Conservation (phyloP, 2,797 vertebrate genomes). For the Diplodus sargus region DNA sequence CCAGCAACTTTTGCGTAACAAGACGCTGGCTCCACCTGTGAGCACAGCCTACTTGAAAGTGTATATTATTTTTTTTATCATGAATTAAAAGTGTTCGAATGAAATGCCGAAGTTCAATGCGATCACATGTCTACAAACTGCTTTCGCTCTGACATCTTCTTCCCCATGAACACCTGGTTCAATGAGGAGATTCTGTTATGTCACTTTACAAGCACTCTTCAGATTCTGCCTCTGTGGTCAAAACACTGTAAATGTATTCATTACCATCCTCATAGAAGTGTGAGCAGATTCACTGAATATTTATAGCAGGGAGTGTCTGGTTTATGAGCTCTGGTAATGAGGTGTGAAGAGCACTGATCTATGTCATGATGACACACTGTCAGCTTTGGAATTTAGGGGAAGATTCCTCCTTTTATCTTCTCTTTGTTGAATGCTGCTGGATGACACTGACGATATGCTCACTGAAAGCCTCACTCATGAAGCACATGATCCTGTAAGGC, state of each 20-base stretch:
- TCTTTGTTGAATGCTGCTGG: constrained; percentile 37
- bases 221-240: background rate
- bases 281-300: constrained; percentile 55
- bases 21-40: too few relatives aligned
- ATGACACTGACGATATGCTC: constrained; percentile 24
- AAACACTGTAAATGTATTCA: background rate
- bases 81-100: background rate
- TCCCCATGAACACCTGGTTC: background rate
- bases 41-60: background rate
- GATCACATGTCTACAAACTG: background rate
- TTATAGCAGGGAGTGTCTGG: constrained; percentile 54
- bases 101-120: background rate
- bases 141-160: constrained; percentile 9
- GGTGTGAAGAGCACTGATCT: constrained; percentile 68
- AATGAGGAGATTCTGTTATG: background rate
- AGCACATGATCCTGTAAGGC: background rate
- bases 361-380: constrained; percentile 54
- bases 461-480: background rate
- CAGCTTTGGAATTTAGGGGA: constrained; percentile 28
- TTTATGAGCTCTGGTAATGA: constrained; percentile 66
- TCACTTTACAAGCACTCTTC: background rate
- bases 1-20: too few relatives aligned
- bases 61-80: background rate
- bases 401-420: constrained; percentile 16
- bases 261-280: constrained; percentile 18